A percentile compares a stretch with the other conserved stretches of the same genome.
These are phyloP conservation scores for Kryptolebias marmoratus DNA, from an alignment of 2,113 vertebrate genomes.

Conservation along the genomic window DNA sequence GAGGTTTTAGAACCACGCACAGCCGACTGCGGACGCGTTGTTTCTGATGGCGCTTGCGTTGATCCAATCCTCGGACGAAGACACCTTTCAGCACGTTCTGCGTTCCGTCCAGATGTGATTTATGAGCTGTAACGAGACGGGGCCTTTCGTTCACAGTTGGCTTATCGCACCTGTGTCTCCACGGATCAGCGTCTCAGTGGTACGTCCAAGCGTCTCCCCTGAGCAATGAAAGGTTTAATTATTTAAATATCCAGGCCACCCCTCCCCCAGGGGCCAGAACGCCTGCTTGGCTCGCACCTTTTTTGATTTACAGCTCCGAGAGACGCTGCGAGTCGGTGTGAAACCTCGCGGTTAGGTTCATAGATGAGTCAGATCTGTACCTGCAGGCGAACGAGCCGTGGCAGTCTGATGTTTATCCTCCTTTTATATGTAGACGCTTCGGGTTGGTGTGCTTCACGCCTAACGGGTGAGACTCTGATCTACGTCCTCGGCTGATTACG, in stretches of 20 bases:
- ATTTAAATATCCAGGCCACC: slow-evolving; percentile 43
- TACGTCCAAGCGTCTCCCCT: slow-evolving; percentile 48
- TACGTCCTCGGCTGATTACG: slow-evolving; percentile 79
- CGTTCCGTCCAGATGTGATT: slow-evolving; percentile 35
- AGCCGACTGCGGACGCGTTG: background rate
- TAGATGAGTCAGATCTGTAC: slow-evolving; percentile 29
- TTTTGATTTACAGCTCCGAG: slow-evolving; percentile 42
- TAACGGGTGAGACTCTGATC: slow-evolving; percentile 26
- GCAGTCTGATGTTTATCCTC: background rate
- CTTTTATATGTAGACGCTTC: slow-evolving; percentile 3
- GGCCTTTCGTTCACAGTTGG: slow-evolving; percentile 51
- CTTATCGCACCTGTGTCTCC: slow-evolving; percentile 70
- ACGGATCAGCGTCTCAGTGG: slow-evolving; percentile 43
- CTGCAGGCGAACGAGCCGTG: slow-evolving; percentile 15
- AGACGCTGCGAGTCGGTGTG: slow-evolving; percentile 3
- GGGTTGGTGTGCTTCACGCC: slow-evolving; percentile 19
- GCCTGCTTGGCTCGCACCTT: slow-evolving; percentile 23
- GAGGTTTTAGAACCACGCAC: background rate
- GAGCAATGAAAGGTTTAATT: slow-evolving; percentile 15
- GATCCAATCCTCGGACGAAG: background rate
- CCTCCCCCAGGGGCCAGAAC: slow-evolving; percentile 16
- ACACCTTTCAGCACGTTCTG: slow-evolving; percentile 26
- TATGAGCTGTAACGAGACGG: slow-evolving; percentile 34
- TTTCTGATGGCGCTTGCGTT: background rate
- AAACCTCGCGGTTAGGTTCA: slow-evolving; percentile 49